Percentiles rank a stretch among this genome's conserved stretches.
Conservation (phyloP, 1,140 invertebrate genomes). For the Drosophila punjabiensis region DNA sequence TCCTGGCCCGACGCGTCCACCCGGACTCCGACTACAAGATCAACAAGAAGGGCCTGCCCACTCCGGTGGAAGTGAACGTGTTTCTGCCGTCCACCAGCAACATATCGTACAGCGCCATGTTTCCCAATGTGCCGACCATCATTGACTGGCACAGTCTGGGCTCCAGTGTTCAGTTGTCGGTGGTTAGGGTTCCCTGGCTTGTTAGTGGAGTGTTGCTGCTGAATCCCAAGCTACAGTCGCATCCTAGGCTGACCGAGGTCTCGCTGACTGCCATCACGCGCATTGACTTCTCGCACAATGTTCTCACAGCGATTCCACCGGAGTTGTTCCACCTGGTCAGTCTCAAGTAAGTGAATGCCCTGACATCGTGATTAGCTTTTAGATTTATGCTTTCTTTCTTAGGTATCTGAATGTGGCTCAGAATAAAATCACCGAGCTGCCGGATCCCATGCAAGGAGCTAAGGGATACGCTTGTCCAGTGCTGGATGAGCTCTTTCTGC, state of each 20-base stretch:
- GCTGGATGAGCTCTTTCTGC: slow-evolving; percentile 95
- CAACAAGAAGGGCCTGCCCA: slow-evolving; percentile 92
- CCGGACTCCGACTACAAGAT: slow-evolving; percentile 95
- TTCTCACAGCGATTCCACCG: slow-evolving; percentile 92
- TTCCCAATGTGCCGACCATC: slow-evolving; percentile 94
- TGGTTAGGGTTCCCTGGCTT: slow-evolving; percentile 93
- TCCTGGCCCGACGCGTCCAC: slow-evolving; percentile 87
- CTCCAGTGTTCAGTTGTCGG: slow-evolving; percentile 88
- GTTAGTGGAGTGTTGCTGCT: slow-evolving; percentile 93
- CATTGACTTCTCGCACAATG: slow-evolving; percentile 97
- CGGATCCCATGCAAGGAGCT: slow-evolving; percentile 17
- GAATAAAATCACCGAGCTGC: slow-evolving; percentile 91
- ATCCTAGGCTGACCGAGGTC: slow-evolving; percentile 89
- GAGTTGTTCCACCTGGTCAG: slow-evolving; percentile 94
- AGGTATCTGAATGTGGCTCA: slow-evolving; percentile 94
- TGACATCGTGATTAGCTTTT: not conserved
- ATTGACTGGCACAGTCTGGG: slow-evolving; percentile 96
- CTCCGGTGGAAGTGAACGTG: slow-evolving; percentile 88
- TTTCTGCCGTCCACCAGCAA: slow-evolving; percentile 87
- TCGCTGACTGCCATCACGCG: slow-evolving; percentile 96
- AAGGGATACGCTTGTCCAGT: slow-evolving; percentile 89
- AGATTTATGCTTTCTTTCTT: not conserved
- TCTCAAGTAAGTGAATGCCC: slow-evolving; percentile 70
- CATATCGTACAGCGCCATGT: slow-evolving; percentile 92
- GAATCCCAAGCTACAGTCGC: slow-evolving; percentile 92